Percentiles rank a stretch among this genome's conserved stretches.
phyloP scores from a whole-genome alignment of 2,113 vertebrate genomes.

The Urocolius indicus region DNA sequence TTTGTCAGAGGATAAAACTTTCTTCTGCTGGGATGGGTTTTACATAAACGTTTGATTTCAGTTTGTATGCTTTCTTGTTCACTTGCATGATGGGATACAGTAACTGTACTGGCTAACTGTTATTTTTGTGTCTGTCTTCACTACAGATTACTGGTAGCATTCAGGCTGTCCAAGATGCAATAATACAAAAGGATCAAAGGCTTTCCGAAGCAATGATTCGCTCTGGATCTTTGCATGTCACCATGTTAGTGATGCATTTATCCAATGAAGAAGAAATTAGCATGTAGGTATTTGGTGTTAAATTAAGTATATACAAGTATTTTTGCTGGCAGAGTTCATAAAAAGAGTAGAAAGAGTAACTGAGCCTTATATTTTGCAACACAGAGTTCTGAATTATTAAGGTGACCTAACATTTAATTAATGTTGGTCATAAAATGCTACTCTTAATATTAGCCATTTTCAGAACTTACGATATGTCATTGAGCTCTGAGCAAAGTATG shows the following conservation, averaged over 20 bases:
- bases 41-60: not conserved
- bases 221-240: slow-evolving; percentile 88
- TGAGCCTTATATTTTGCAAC: not conserved
- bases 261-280: slow-evolving; percentile 86
- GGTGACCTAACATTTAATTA: not conserved
- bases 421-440: not conserved
- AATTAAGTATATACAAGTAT: not conserved
- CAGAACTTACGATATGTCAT: not conserved
- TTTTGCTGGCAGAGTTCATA: not conserved
- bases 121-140: slow-evolving; percentile 4
- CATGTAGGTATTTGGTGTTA: slow-evolving; percentile 79
- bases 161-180: slow-evolving; percentile 81
- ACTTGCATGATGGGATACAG: not conserved
- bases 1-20: slow-evolving; percentile 9
- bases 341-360: not conserved
- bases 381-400: not conserved
- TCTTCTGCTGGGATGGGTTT: not conserved
- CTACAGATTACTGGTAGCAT: slow-evolving; percentile 84
- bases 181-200: slow-evolving; percentile 85
- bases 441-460: not conserved
- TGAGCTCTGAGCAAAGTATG: not conserved
- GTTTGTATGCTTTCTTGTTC: not conserved
- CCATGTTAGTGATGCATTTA: slow-evolving; percentile 90
- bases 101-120: slow-evolving; percentile 18
- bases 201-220: slow-evolving; percentile 85